phyloP scores from a whole-genome alignment of 2,797 vertebrate genomes.

The Sorex maritimensis region DNA sequence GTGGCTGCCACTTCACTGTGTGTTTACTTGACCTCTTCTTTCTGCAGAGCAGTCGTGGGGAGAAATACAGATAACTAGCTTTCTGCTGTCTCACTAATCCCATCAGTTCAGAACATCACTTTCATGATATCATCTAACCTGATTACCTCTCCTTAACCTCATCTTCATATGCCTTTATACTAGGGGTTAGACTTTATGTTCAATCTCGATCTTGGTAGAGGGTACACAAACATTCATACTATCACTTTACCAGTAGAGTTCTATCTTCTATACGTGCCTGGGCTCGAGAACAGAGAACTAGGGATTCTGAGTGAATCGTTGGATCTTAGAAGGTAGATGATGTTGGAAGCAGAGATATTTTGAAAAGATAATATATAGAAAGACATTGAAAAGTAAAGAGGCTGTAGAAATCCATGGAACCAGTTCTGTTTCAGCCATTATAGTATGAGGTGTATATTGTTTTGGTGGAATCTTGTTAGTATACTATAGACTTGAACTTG shows the following conservation, averaged over 20 bases:
- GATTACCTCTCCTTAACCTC: not conserved
- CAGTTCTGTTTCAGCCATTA: conserved; percentile 15
- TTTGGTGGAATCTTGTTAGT: conserved; percentile 5
- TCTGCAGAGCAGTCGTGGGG: not conserved
- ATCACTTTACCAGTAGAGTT: too few relatives aligned
- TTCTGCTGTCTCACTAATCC: not conserved
- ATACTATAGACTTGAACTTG: not conserved
- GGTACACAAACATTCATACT: too few relatives aligned
- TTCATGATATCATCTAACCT: not conserved
- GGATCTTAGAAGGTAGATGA: not conserved
- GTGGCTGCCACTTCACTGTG: not conserved
- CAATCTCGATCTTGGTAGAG: not conserved
- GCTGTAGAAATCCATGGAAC: not conserved
- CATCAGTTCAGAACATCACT: not conserved
- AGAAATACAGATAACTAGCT: not conserved
- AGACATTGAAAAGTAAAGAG: conserved; percentile 20
- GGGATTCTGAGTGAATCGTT: conserved; percentile 36
- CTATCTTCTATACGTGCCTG: not conserved
- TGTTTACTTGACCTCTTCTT: conserved; percentile 24
- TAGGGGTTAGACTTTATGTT: conserved; percentile 2
- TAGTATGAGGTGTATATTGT: not conserved
- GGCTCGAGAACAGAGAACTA: conserved; percentile 39
- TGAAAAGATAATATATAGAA: not conserved
- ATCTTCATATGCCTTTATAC: not conserved
- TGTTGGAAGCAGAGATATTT: not conserved